These are phyloP conservation scores for Rhabditoides inermis DNA, from an alignment of 2,888 invertebrate species.

Conservation along the genomic window DNA sequence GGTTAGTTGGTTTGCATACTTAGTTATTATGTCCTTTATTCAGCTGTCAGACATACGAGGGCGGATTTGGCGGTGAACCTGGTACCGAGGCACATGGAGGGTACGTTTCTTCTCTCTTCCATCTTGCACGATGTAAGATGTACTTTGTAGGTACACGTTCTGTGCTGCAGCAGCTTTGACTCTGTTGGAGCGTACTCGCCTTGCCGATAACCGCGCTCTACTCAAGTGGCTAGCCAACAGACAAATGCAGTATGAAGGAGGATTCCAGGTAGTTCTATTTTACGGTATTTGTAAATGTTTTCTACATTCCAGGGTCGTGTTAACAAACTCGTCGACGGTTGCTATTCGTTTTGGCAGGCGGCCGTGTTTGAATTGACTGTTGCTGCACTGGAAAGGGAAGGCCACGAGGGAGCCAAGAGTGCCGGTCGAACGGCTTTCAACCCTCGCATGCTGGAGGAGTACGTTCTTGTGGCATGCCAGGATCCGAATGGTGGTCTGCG, in stretches of 20 bases:
- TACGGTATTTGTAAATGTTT: neutral
- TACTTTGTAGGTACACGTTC: slow-evolving; percentile 68
- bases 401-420: neutral
- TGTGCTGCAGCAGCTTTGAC: slow-evolving; percentile 86
- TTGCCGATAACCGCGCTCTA: slow-evolving; percentile 22
- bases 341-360: slow-evolving; percentile 98
- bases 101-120: neutral
- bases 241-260: slow-evolving; percentile 89
- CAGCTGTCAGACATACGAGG: slow-evolving; percentile 94
- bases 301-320: slow-evolving; percentile 70
- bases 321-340: slow-evolving; percentile 94
- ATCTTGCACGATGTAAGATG: neutral
- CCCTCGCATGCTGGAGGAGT: slow-evolving; percentile 72
- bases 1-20: slow-evolving; percentile 53
- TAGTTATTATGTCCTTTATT: slow-evolving; percentile 9
- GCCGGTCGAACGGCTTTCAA: slow-evolving; percentile 20
- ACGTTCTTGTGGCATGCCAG: slow-evolving; percentile 77
- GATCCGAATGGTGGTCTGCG: slow-evolving; percentile 69
- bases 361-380: slow-evolving; percentile 66
- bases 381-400: slow-evolving; percentile 20
- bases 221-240: slow-evolving; percentile 69
- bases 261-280: slow-evolving; percentile 62
- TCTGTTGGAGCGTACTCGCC: slow-evolving; percentile 62
- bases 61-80: slow-evolving; percentile 87
- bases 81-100: slow-evolving; percentile 98